Base-by-base conservation (phyloP, 2,113 vertebrate genomes). In the Nycticryphes semicollaris region DNA sequence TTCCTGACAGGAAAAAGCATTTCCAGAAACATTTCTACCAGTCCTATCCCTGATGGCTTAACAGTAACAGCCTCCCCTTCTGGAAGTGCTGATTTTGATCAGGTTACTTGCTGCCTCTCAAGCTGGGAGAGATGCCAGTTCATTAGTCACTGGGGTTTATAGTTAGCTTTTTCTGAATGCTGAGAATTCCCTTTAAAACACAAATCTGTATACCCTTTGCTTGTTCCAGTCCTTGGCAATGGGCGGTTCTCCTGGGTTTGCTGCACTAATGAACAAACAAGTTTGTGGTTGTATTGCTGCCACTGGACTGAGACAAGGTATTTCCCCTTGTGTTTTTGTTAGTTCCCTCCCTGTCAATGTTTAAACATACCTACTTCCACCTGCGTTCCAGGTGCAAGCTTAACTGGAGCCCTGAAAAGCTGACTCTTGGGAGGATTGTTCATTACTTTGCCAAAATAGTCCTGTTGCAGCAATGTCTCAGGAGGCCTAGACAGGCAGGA, bases 261-360 rank as follows among this genome's bases (percentile, higher is more conserved):
- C 56, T 84, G 23, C 45, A 39, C 91, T 96, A 94, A 73, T 62
- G 74, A 89, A 68, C 60, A 78, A 92, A 68, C 73, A 74, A 27
- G 35, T 85, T 76, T 48, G 54, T 59, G 88, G 45, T 47, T 76
- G 70, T 66, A 69, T 57, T 84, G 73, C 39, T 87, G 80, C 66
- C 81, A 73, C 33, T 87, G 89, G 81, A 84, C 86, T 89, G 89
- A 93, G 80, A 92, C 37, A 3, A 95, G 66, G 80, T 93, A 94
- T 95, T 96, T 96, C 86, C 89, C 48, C n/a, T 84, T 48, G 56
- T 72, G 53, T 90, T 94, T 78, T 56, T 81, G 67, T 77, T 90
- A 33, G 41, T n/a, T 91, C 45, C 62, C 35, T 87, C 69, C 18
- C n/a, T 95, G 86, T 84, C 53, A 94, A 87, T 95, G 41, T 94